phyloP scores from a whole-genome alignment of 2,888 invertebrate genomes.

The Glyphotaelius pellucidus region DNA sequence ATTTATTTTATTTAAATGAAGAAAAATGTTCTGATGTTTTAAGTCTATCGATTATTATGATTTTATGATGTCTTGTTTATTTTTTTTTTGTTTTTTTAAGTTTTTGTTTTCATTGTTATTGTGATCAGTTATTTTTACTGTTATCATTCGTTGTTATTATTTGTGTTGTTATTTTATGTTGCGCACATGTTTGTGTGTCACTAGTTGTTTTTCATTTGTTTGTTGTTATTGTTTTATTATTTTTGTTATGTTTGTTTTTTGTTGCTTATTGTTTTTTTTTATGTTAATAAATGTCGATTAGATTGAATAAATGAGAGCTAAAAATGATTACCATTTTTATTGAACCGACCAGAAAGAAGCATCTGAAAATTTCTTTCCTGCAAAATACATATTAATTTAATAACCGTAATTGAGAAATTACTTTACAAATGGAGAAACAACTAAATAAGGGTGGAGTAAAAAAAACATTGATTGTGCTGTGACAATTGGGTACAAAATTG shows the following conservation, averaged over 20 bases:
- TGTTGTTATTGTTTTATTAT: slow-evolving; percentile 49
- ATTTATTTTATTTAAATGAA: neutral
- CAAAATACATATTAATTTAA: too few species aligned
- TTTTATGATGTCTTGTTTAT: neutral
- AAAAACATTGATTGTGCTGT: neutral
- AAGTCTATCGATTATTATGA: neutral
- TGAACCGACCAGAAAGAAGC: neutral
- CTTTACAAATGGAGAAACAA: too few species aligned
- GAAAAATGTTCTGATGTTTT: neutral
- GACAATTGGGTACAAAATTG: neutral
- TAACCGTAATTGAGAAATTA: too few species aligned
- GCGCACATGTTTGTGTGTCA: slow-evolving; percentile 28
- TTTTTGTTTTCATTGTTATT: neutral
- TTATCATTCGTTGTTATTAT: neutral
- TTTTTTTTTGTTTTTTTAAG: neutral
- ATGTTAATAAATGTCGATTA: slow-evolving; percentile 30
- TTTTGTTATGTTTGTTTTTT: slow-evolving; percentile 52
- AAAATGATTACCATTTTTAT: neutral
- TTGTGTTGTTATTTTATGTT: slow-evolving; percentile 42
- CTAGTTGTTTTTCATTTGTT: slow-evolving; percentile 38
- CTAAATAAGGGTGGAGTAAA: neutral
- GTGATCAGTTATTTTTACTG: neutral
- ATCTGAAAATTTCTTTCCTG: too few species aligned
- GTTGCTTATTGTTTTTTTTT: slow-evolving; percentile 41
- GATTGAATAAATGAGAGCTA: neutral